Evolutionary conservation across 2,797 vertebrate species (phyloP), one percentile per base, ranked within the genome.

Genomic region (Synaphobranchus kaupii): DNA sequence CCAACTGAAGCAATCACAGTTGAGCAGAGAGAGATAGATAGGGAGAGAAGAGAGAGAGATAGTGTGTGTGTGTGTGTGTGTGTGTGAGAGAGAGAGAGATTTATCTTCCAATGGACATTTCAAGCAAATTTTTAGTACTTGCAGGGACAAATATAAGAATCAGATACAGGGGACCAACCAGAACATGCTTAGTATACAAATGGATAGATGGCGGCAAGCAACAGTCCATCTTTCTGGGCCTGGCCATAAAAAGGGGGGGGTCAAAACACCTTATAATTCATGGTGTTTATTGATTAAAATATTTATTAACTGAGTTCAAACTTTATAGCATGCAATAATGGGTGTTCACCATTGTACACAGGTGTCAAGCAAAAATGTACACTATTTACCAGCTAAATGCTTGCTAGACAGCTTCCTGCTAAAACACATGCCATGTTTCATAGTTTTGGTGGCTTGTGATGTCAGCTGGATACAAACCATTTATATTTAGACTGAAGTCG

Each of bases 61-160:
- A 66, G 5, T 15, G 39, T 44, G 63, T 54, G 28, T 90, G 91
- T 87, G 94, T 90, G 50, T 47, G 7, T 22, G 48, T 22, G 48
- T 44, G 63, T 54, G 34, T 90, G 91, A 87, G 93, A 68, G 44
- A 68, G 10, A 54, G 34, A 91, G 91, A 88, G 94, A 90, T 94
- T 94, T 91, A 95, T 95, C 93, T 92, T 90, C 93, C 92, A 91
- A 94, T 91, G 91, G 94, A 90, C 93, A 95, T 96, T 95, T 92
- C 85, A 86, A 93, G 93, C 92, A 22, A 88, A 89, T 91, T 91
- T 91, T 95, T 94, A 95, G 94, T 93, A 92, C 91, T 92, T 60
- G 84, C 92, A 93, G 94, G 95, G 71, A 76, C 4, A 68, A 39
- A 76, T 39, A 76, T 76, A 39, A 34, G 28, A 39, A 73, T 17